These are phyloP conservation scores for Telenomus remus DNA, from an alignment of 1,140 invertebrate genomes.

Conservation along the genomic window DNA sequence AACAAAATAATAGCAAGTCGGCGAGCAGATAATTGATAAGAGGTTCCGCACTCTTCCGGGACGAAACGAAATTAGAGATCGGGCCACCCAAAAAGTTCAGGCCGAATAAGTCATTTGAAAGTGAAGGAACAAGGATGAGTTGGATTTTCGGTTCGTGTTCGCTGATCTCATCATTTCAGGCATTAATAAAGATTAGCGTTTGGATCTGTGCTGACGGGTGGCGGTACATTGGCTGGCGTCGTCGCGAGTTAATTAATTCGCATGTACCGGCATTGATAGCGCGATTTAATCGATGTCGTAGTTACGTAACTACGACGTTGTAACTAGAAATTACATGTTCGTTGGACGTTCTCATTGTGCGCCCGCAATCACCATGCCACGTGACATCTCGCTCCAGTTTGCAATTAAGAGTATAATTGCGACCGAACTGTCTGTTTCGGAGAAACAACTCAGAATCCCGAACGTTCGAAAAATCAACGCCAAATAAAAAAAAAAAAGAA, in stretches of 20 bases:
- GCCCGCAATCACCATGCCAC: slow-evolving; percentile 18
- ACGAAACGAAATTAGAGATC: slow-evolving; percentile 46
- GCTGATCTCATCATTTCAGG: slow-evolving; percentile 36
- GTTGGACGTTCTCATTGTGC: slow-evolving; percentile 38
- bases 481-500: slow-evolving; percentile 2
- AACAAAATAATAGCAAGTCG: slow-evolving; percentile 39
- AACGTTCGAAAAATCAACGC: slow-evolving; percentile 13
- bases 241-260: slow-evolving; percentile 43
- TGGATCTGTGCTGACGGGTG: slow-evolving; percentile 9
- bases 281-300: slow-evolving; percentile 38
- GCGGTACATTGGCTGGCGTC: slow-evolving; percentile 12
- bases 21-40: slow-evolving; percentile 37
- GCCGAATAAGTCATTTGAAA: slow-evolving; percentile 14
- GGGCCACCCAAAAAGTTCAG: slow-evolving; percentile 45
- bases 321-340: slow-evolving; percentile 39
- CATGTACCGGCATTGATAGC: slow-evolving; percentile 25
- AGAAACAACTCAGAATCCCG: not conserved
- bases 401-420: slow-evolving; percentile 37
- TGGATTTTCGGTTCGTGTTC: slow-evolving; percentile 12
- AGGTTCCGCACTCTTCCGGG: slow-evolving; percentile 21
- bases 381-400: slow-evolving; percentile 39
- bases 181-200: slow-evolving; percentile 46
- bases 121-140: slow-evolving; percentile 7
- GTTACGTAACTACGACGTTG: slow-evolving; percentile 42
- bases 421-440: slow-evolving; percentile 3